phyloP scores from a whole-genome alignment of 1,140 invertebrate genomes.

The Ceratoteleas bidentatus region DNA sequence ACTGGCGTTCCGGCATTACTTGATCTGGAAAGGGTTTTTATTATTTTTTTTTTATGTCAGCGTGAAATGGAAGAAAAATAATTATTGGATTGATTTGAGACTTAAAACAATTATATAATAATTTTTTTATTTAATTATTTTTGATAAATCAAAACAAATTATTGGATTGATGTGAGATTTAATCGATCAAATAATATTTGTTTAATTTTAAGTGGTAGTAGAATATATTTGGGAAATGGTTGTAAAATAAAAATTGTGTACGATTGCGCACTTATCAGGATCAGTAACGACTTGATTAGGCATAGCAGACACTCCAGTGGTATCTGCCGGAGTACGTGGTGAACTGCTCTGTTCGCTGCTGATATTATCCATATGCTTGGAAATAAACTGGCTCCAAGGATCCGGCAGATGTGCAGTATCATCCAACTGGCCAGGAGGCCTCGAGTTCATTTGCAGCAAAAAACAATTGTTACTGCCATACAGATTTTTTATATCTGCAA shows the following conservation, averaged over 20 bases:
- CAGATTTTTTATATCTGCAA: constrained; percentile 91
- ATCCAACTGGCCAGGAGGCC: constrained; percentile 82
- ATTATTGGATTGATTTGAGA: too few relatives aligned
- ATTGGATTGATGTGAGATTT: too few relatives aligned
- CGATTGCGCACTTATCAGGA: constrained; percentile 72
- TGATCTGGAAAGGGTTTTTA: constrained; percentile 73
- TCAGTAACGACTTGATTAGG: constrained; percentile 79
- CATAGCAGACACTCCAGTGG: constrained; percentile 81
- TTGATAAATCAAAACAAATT: too few relatives aligned
- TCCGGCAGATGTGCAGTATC: constrained; percentile 86
- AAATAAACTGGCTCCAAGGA: constrained; percentile 91
- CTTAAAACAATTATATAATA: too few relatives aligned
- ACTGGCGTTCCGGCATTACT: constrained; percentile 78
- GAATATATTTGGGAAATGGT: too few relatives aligned
- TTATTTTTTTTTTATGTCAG: too few relatives aligned
- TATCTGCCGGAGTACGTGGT: constrained; percentile 83
- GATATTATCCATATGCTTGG: constrained; percentile 82
- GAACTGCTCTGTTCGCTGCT: constrained; percentile 85
- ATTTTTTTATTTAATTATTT: too few relatives aligned
- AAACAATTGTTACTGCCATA: constrained; percentile 94
- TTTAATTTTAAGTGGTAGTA: too few relatives aligned
- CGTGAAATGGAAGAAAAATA: too few relatives aligned
- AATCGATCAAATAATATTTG: too few relatives aligned
- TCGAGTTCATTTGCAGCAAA: constrained; percentile 93
- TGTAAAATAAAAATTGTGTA: too few relatives aligned